A percentile compares a stretch with the other conserved stretches of the same genome.
phyloP scores from a whole-genome alignment of 1,140 invertebrate genomes.

The Luehdorfia chinensis region DNA sequence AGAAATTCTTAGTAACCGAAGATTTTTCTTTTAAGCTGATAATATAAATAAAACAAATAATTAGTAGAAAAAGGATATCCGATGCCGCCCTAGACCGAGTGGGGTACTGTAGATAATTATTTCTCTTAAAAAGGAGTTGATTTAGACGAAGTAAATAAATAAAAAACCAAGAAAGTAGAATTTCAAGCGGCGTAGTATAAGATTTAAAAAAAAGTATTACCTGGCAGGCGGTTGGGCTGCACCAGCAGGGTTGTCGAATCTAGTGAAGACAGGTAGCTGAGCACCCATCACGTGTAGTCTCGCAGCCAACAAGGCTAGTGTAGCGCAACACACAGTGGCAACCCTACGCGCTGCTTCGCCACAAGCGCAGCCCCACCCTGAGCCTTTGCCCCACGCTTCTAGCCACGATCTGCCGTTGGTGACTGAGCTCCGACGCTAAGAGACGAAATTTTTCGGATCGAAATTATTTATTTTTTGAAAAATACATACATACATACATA shows the following conservation, averaged over 20 bases:
- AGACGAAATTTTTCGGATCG: too few relatives aligned
- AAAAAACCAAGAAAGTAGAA: background rate
- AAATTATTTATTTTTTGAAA: too few relatives aligned
- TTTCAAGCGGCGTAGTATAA: too few relatives aligned
- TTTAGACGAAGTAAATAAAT: background rate
- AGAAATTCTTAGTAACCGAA: too few relatives aligned
- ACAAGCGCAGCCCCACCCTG: conserved; percentile 79
- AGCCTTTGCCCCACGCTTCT: conserved; percentile 61
- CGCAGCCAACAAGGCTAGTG: conserved; percentile 88
- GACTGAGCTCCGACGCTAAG: conserved; percentile 83
- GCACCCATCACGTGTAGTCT: conserved; percentile 97
- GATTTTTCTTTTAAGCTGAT: too few relatives aligned
- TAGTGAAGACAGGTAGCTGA: conserved; percentile 96
- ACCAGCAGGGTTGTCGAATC: conserved; percentile 79
- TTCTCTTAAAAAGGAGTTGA: too few relatives aligned
- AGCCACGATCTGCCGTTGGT: conserved; percentile 64
- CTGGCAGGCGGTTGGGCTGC: conserved; percentile 51
- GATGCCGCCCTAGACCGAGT: too few relatives aligned
- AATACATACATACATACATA: too few relatives aligned
- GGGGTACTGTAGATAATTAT: too few relatives aligned
- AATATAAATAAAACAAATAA: too few relatives aligned
- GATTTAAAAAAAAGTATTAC: too few relatives aligned
- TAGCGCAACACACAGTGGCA: conserved; percentile 86
- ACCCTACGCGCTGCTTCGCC: conserved; percentile 87
- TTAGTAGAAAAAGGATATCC: too few relatives aligned